Conservation (phyloP, 2,797 vertebrate genomes). For the Eulemur coronatus region DNA sequence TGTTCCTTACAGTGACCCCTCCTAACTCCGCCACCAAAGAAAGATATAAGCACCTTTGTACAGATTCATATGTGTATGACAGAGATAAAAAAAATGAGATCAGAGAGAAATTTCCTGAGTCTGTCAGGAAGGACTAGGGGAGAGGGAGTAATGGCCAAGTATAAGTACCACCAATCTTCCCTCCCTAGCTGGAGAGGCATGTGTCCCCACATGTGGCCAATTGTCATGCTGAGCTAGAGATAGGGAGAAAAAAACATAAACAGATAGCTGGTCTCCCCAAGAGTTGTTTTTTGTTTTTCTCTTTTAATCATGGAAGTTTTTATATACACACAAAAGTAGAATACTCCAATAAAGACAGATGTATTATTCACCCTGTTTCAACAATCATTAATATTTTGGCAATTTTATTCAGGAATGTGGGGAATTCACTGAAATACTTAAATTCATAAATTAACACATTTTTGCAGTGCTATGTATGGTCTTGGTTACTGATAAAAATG, state of each 20-base stretch:
- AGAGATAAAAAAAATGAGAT: background rate
- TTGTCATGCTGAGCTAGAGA: background rate
- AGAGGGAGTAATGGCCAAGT: too few relatives aligned
- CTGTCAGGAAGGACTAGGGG: background rate
- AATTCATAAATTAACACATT: background rate
- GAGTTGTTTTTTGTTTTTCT: background rate
- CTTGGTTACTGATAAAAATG: conserved; percentile 5
- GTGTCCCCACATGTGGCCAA: background rate
- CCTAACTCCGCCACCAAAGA: background rate
- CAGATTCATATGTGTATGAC: background rate
- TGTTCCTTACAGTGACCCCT: background rate
- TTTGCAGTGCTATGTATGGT: background rate
- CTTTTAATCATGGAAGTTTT: background rate
- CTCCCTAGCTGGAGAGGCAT: background rate
- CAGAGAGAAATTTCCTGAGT: background rate
- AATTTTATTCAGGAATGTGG: background rate
- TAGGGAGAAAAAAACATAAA: background rate
- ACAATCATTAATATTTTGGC: background rate
- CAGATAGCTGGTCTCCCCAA: background rate
- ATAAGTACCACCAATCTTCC: background rate
- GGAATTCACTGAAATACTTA: background rate
- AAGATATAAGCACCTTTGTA: background rate
- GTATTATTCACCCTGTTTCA: background rate
- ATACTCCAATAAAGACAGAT: background rate
- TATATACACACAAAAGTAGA: background rate